phyloP scores from a whole-genome alignment of 2,888 invertebrate genomes.

The Nomada fucata region DNA sequence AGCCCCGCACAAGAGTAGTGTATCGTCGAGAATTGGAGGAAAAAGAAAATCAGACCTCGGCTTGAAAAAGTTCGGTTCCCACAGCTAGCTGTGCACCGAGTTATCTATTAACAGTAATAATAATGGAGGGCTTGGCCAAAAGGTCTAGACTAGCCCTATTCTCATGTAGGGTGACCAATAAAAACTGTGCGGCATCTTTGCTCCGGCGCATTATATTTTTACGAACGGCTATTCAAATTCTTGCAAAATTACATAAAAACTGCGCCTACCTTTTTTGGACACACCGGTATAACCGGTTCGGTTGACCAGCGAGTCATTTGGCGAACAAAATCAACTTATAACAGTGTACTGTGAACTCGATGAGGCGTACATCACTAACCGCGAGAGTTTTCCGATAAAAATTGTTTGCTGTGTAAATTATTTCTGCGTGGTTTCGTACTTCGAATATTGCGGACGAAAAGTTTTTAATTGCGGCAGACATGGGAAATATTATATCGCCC shows the following conservation, averaged over 20 bases:
- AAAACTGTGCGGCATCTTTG: constrained; percentile 72
- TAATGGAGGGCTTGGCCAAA: constrained; percentile 56
- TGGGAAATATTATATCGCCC: constrained; percentile 32
- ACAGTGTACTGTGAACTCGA: not conserved
- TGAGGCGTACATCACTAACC: not conserved
- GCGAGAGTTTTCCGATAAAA: not conserved
- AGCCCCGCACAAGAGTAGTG: constrained; percentile 10
- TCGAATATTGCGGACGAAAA: not conserved
- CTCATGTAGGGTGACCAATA: constrained; percentile 69
- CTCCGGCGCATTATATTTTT: constrained; percentile 80
- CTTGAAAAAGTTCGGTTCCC: constrained; percentile 59
- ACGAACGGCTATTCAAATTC: constrained; percentile 83
- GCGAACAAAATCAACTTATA: constrained; percentile 13
- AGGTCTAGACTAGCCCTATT: constrained; percentile 79
- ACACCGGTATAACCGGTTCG: constrained; percentile 63
- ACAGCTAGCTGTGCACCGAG: constrained; percentile 71
- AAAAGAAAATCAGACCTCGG: not conserved
- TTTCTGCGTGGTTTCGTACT: not conserved
- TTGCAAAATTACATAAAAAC: constrained; percentile 82
- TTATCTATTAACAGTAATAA: constrained; percentile 72
- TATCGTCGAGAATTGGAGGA: constrained; percentile 25
- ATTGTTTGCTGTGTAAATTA: not conserved
- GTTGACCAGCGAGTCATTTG: constrained; percentile 79
- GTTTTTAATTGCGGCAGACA: constrained; percentile 5
- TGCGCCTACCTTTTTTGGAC: constrained; percentile 35